Base-by-base conservation (phyloP, 1,140 invertebrate genomes). In the Acromyrmex heyeri region DNA sequence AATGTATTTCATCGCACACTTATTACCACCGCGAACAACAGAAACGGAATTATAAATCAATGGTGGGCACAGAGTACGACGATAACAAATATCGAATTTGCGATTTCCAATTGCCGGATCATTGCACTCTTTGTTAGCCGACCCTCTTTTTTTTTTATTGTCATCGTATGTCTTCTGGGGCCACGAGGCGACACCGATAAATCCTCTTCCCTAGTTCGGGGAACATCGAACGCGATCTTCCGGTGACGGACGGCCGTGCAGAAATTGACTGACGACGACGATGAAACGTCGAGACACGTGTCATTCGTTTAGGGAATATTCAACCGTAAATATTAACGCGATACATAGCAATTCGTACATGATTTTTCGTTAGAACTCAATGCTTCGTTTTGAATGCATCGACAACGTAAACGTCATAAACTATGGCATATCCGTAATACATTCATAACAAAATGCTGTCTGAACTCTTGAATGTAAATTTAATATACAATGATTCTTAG, bases 251-350 rank as follows among this genome's bases (percentile, higher is more conserved):
- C 69, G 79, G 4, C n/a, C 79, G 38, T 34, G 69, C 55, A 50
- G 55, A 83, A 73, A 83, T 83, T 83, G 79, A 82, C 79, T 73
- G 79, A 83, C 79, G 79, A 83, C 79, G 79, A 73, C 79, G 79
- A 38, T 57, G 69, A 61, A 50, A 61, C 55, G 14, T 61, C 38
- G 69, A 61, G 79, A 72, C 79, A 18, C 27, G 69, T 55, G 24
- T 75, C 79, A 83, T 83, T 83, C 57, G 69, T 83, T 83, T 48
- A 7, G 55, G 44, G 59, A 83, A 83, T 83, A 83, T 83, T 62
- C 79, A 62, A 83, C 69, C 79, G 79, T 83, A 83, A 83, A 83
- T 83, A 75, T 83, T 83, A 83, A 83, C 67, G 38, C 69, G 69
- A 61, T 24, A 16, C 7, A 44, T 34, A 18, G 27, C 61, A 27